A percentile compares a stretch with the other conserved stretches of the same genome.
These are phyloP conservation scores for Cordilura impudica DNA, from an alignment of 2,888 invertebrate species.

Conservation along the genomic window DNA sequence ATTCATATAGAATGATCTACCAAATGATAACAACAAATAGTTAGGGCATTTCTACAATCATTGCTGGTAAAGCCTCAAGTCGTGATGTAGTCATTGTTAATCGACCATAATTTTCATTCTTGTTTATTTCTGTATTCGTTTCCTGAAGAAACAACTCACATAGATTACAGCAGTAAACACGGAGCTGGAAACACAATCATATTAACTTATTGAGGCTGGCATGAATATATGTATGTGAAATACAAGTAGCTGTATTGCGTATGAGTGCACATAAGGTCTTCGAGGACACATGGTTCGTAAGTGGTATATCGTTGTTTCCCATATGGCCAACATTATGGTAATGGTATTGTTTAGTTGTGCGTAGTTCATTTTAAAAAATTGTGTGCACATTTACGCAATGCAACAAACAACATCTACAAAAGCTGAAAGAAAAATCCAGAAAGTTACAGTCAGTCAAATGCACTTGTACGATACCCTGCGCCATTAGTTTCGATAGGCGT, in stretches of 20 bases:
- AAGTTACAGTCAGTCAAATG: too few relatives aligned
- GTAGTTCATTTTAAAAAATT: slow-evolving; percentile 22
- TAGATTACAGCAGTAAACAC: slow-evolving; percentile 47
- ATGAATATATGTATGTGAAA: too few relatives aligned
- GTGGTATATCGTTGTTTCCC: slow-evolving; percentile 24
- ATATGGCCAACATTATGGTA: slow-evolving; percentile 45
- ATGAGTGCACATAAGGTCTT: slow-evolving; percentile 7
- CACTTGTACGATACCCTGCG: too few relatives aligned
- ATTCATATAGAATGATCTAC: too few relatives aligned
- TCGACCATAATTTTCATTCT: too few relatives aligned
- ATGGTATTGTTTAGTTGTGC: slow-evolving; percentile 50
- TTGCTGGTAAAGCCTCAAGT: too few relatives aligned
- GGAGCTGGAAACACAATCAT: slow-evolving; percentile 37
- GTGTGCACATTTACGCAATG: slow-evolving; percentile 34
- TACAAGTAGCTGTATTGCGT: too few relatives aligned
- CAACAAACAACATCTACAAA: neutral
- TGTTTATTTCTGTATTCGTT: neutral
- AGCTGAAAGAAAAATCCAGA: neutral
- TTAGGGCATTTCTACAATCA: too few relatives aligned
- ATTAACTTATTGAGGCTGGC: slow-evolving; percentile 29
- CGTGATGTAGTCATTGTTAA: too few relatives aligned
- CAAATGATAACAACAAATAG: too few relatives aligned
- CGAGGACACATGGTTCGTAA: neutral
- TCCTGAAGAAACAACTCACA: slow-evolving; percentile 23
- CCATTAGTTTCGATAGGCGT: too few relatives aligned